These are phyloP conservation scores for Drosophila albomicans DNA, from an alignment of 1,140 invertebrate species.

Conservation along the genomic window DNA sequence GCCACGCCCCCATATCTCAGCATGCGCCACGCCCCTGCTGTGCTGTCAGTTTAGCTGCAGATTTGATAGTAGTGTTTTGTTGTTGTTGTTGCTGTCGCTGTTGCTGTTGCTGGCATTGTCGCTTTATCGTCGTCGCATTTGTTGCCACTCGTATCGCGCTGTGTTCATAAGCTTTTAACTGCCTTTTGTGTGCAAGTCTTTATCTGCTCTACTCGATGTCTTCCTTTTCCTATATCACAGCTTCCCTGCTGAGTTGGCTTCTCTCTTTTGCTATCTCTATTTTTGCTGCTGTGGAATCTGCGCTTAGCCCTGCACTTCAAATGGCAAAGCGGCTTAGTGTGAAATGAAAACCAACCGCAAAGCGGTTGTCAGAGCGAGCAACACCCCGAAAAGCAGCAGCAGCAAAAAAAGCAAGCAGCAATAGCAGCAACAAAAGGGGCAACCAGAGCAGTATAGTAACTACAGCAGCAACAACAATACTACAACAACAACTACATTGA, in stretches of 20 bases:
- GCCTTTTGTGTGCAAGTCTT: slow-evolving; percentile 44
- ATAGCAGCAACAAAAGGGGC: background rate
- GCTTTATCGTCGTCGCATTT: slow-evolving; percentile 38
- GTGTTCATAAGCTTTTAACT: slow-evolving; percentile 63
- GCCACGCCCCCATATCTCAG: slow-evolving; percentile 24
- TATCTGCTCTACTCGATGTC: background rate
- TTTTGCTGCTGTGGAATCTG: slow-evolving; percentile 5
- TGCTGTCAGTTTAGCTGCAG: slow-evolving; percentile 43
- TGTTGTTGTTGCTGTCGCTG: slow-evolving; percentile 11
- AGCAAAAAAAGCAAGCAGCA: background rate
- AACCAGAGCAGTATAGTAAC: too few species aligned
- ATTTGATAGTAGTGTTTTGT: slow-evolving; percentile 18
- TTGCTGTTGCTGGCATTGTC: slow-evolving; percentile 15
- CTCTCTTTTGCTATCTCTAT: background rate
- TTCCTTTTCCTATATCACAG: slow-evolving; percentile 8
- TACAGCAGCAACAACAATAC: slow-evolving; percentile 10
- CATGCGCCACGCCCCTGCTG: slow-evolving; percentile 34
- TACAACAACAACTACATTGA: too few species aligned
- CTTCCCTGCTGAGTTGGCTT: slow-evolving; percentile 18
- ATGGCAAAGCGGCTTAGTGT: slow-evolving; percentile 37
- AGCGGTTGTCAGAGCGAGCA: slow-evolving; percentile 11
- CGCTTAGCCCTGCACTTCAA: slow-evolving; percentile 30
- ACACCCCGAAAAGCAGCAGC: slow-evolving; percentile 1
- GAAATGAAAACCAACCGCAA: slow-evolving; percentile 38
- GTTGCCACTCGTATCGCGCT: slow-evolving; percentile 37